A percentile compares a stretch with the other conserved stretches of the same genome.
These are phyloP conservation scores for Macrosoma leucophasiata DNA, from an alignment of 2,888 invertebrate genomes.

Conservation along the genomic window DNA sequence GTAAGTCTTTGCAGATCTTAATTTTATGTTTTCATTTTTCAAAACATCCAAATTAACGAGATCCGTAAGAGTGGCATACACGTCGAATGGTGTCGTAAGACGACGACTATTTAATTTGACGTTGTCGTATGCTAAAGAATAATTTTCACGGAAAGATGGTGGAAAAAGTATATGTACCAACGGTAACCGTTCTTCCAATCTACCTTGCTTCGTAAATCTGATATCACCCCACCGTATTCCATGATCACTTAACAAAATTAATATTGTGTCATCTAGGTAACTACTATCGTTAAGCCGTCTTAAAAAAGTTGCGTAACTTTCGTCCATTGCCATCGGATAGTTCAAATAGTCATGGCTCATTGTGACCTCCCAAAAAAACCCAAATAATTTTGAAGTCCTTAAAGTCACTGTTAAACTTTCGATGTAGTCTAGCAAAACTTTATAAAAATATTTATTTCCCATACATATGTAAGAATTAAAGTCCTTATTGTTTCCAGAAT, in stretches of 20 bases:
- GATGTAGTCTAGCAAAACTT: conserved; percentile 83
- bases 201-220: conserved; percentile 87
- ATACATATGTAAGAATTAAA: conserved; percentile 82
- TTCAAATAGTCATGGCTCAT: conserved; percentile 91
- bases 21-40: conserved; percentile 50
- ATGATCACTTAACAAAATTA: conserved; percentile 90
- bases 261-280: conserved; percentile 79
- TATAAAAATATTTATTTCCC: conserved; percentile 80
- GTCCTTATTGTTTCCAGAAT: conserved; percentile 79
- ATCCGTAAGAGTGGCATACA: conserved; percentile 86
- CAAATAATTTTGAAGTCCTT: conserved; percentile 80
- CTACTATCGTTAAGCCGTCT: conserved; percentile 63
- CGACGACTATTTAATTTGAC: conserved; percentile 79
- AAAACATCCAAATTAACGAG: conserved; percentile 72
- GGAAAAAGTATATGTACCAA: conserved; percentile 85
- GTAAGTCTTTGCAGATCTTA: conserved; percentile 45
- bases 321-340: conserved; percentile 84
- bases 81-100: conserved; percentile 88
- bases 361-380: conserved; percentile 89
- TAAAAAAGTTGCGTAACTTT: conserved; percentile 76
- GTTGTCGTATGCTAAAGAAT: conserved; percentile 78
- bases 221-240: conserved; percentile 92
- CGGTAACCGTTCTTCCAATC: conserved; percentile 91
- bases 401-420: conserved; percentile 78
- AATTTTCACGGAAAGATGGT: conserved; percentile 78